Conservation (phyloP, 2,797 vertebrate species). For the Lepus townsendii region DNA sequence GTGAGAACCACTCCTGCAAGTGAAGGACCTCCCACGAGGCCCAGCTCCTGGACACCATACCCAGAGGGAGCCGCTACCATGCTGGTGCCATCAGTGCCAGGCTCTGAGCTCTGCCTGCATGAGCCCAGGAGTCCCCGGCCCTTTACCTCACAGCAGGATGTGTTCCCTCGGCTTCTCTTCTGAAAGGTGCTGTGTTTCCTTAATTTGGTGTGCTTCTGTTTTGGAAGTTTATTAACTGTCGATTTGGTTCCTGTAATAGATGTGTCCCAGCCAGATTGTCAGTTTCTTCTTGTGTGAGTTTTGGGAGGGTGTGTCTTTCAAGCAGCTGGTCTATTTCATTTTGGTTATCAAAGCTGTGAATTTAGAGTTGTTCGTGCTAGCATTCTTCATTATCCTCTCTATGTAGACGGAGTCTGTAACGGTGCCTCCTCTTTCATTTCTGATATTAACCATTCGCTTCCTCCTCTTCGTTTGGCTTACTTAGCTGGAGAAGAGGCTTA, state of each 20-base stretch:
- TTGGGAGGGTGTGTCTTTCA: neutral
- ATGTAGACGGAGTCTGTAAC: no score
- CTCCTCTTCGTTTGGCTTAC: neutral
- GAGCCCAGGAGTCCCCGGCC: no score
- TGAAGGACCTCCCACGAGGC: no score
- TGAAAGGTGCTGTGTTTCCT: neutral
- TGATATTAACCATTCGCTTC: neutral
- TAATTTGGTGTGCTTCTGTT: neutral
- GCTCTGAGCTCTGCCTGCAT: no score
- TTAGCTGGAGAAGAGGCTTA: neutral
- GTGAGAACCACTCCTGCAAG: no score
- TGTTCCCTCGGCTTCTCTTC: neutral
- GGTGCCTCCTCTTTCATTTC: neutral
- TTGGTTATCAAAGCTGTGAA: no score
- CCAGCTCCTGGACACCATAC: no score
- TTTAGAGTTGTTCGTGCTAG: neutral
- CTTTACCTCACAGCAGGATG: neutral
- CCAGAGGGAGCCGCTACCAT: no score
- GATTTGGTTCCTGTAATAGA: neutral
- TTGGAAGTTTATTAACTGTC: neutral
- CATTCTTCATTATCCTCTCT: neutral
- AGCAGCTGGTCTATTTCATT: neutral
- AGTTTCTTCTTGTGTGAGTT: neutral
- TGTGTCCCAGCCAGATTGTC: neutral
- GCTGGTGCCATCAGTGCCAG: no score